phyloP scores from a whole-genome alignment of 2,888 invertebrate species.

The Drosophila flavopinicola region DNA sequence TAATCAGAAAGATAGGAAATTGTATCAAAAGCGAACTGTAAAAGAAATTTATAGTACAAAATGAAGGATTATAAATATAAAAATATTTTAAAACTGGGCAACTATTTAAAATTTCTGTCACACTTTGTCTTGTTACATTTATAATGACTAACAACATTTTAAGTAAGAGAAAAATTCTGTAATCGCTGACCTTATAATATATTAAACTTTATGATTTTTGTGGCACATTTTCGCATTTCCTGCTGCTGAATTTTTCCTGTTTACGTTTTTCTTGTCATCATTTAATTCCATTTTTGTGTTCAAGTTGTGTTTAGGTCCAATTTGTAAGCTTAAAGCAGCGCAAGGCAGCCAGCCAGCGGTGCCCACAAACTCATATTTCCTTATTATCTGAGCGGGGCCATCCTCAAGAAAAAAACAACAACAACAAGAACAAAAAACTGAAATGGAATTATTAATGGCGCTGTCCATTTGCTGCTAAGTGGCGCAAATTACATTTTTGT shows the following conservation, averaged over 20 bases:
- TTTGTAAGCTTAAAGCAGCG: constrained; percentile 47
- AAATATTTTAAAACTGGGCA: too few species aligned
- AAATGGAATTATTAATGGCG: constrained; percentile 80
- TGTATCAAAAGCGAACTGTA: background rate
- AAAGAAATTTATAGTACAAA: background rate
- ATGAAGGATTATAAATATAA: too few species aligned
- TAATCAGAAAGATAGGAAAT: too few species aligned
- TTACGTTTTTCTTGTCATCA: constrained; percentile 27
- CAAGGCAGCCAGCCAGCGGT: constrained; percentile 25
- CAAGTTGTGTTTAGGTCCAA: constrained; percentile 22
- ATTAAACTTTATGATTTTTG: constrained; percentile 45
- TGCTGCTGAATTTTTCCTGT: background rate
- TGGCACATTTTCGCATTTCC: constrained; percentile 20
- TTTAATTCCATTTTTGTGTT: constrained; percentile 39
- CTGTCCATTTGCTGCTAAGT: constrained; percentile 79
- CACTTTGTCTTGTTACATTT: too few species aligned
- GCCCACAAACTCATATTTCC: constrained; percentile 70
- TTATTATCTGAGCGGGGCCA: constrained; percentile 64
- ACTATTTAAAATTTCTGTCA: too few species aligned
- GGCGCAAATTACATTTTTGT: constrained; percentile 79
- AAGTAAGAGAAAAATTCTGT: background rate
- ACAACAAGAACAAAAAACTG: constrained; percentile 20
- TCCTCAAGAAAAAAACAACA: constrained; percentile 17
- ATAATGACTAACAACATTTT: background rate
- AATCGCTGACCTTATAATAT: constrained; percentile 29